These are phyloP conservation scores for Dinothrombium tinctorium DNA, from an alignment of 1,140 invertebrate genomes.

Conservation along the genomic window DNA sequence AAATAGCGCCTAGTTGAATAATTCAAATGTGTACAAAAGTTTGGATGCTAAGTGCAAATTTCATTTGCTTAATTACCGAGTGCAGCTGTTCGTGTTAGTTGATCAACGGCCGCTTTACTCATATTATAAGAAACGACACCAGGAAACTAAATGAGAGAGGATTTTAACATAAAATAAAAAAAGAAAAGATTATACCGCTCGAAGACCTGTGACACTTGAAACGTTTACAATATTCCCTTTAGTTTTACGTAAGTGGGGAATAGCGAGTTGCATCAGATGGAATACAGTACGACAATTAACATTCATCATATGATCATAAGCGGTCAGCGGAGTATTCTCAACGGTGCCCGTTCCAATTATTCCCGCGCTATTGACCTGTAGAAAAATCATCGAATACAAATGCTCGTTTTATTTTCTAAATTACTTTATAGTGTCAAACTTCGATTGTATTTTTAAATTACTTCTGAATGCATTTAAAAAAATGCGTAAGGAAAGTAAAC, in stretches of 20 bases:
- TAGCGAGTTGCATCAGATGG: conserved; percentile 53
- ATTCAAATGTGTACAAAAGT: too few species aligned
- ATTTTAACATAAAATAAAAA: too few species aligned
- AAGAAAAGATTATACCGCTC: conserved; percentile 30
- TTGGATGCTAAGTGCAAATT: too few species aligned
- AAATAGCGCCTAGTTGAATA: too few species aligned
- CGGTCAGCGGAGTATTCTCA: conserved; percentile 51
- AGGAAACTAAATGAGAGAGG: too few species aligned
- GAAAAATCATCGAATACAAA: too few species aligned
- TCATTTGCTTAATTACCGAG: conserved; percentile 12
- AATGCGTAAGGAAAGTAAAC: too few species aligned
- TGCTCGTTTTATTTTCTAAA: too few species aligned
- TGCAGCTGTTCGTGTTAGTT: conserved; percentile 47
- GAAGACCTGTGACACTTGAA: conserved; percentile 59
- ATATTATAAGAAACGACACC: conserved; percentile 46
- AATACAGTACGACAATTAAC: conserved; percentile 32
- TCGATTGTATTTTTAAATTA: too few species aligned
- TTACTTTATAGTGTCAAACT: too few species aligned
- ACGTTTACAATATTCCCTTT: conserved; percentile 68
- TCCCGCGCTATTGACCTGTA: conserved; percentile 16
- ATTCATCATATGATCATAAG: conserved; percentile 36
- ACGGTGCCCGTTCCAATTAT: conserved; percentile 46
- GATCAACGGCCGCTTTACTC: conserved; percentile 69
- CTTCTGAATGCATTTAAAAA: too few species aligned
- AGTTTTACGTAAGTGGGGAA: conserved; percentile 50